phyloP scores from a whole-genome alignment of 2,797 vertebrate species.

The Nannoperca australis region DNA sequence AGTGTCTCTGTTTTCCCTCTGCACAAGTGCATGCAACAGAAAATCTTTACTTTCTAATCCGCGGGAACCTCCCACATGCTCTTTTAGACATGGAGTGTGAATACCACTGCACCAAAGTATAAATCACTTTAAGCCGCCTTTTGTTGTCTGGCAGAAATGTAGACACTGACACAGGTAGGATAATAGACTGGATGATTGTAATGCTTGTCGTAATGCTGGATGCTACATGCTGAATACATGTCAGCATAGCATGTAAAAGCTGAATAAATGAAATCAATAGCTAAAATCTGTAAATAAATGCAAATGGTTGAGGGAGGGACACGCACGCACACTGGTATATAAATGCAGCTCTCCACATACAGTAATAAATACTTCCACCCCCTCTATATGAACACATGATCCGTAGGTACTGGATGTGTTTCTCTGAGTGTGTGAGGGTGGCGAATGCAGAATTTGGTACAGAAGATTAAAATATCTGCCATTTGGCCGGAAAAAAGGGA shows the following conservation, averaged over 20 bases:
- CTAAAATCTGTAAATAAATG: constrained; percentile 42
- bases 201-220: not conserved
- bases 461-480: constrained; percentile 1
- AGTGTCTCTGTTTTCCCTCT: constrained; percentile 3
- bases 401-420: constrained; percentile 9
- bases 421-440: constrained; percentile 23
- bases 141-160: not conserved
- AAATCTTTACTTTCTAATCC: constrained; percentile 8
- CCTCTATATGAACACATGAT: constrained; percentile 34
- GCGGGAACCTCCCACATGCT: not conserved
- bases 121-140: not conserved
- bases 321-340: constrained; percentile 4
- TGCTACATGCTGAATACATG: not conserved
- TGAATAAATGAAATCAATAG: constrained; percentile 28
- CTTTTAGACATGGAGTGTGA: not conserved
- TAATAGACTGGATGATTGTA: not conserved
- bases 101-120: constrained; percentile 2
- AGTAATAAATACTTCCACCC: constrained; percentile 27
- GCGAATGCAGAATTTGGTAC: not conserved
- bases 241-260: not conserved
- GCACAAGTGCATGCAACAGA: not conserved
- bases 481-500: not conserved
- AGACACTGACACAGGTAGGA: constrained; percentile 1
- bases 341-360: constrained; percentile 20
- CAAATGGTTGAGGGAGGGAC: constrained; percentile 3